phyloP scores from a whole-genome alignment of 2,888 invertebrate species.

The Gastrophysa polygoni region DNA sequence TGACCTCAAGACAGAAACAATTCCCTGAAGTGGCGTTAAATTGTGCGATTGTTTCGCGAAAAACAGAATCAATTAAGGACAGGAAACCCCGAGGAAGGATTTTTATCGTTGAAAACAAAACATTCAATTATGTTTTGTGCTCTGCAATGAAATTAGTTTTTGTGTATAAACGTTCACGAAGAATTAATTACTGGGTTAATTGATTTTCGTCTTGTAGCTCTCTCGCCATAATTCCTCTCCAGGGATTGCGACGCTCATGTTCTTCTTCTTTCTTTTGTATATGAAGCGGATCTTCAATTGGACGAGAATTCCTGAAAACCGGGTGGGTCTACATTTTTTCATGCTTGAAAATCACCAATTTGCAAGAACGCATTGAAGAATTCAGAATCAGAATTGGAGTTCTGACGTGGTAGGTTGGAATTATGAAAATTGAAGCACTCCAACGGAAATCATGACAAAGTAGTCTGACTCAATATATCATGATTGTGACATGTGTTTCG shows the following conservation, averaged over 20 bases:
- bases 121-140: constrained; percentile 56
- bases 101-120: constrained; percentile 52
- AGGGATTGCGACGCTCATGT: constrained; percentile 46
- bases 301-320: too few species aligned
- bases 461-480: too few species aligned
- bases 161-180: constrained; percentile 53
- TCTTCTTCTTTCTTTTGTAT: constrained; percentile 43
- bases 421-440: too few species aligned
- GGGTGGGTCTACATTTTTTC: constrained; percentile 31
- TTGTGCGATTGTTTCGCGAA: constrained; percentile 46
- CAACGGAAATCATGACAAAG: too few species aligned
- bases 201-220: constrained; percentile 54
- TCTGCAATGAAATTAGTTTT: constrained; percentile 55
- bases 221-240: constrained; percentile 48
- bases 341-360: too few species aligned
- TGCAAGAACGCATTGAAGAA: too few species aligned
- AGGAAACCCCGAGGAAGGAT: constrained; percentile 51
- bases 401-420: too few species aligned
- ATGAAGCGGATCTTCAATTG: constrained; percentile 35
- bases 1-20: constrained; percentile 24
- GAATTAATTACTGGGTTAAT: constrained; percentile 56
- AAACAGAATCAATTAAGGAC: constrained; percentile 48
- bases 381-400: too few species aligned
- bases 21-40: constrained; percentile 45
- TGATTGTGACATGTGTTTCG: too few species aligned